phyloP scores from a whole-genome alignment of 2,113 vertebrate genomes.

The Passer montanus region DNA sequence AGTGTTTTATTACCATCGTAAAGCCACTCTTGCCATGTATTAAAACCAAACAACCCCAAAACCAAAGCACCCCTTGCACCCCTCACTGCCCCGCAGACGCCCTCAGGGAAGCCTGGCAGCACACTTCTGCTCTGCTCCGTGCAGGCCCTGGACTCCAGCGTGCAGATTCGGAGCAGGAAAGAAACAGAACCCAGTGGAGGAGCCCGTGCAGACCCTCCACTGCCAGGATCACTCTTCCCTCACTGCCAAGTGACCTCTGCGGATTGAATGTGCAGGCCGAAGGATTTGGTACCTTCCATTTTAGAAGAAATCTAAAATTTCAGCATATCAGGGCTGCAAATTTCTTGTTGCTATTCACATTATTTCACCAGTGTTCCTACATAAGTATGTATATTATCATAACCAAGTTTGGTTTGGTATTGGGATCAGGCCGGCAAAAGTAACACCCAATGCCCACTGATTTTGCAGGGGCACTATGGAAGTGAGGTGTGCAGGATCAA shows the following conservation, averaged over 20 bases:
- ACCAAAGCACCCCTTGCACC: not conserved
- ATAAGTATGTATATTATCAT: no score
- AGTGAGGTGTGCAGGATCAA: not conserved
- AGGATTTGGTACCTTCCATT: not conserved
- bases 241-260: fast-evolving
- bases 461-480: not conserved
- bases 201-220: not conserved
- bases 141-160: fast-evolving
- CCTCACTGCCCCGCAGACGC: not conserved
- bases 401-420: not conserved
- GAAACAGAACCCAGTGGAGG: not conserved
- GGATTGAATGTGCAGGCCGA: not conserved
- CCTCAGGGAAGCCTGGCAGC: not conserved
- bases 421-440: not conserved
- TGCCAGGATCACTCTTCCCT: not conserved
- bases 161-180: not conserved
- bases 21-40: not conserved
- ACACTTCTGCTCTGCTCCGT: not conserved
- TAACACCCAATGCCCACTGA: not conserved
- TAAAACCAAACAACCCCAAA: not conserved
- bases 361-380: not conserved
- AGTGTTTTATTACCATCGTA: not conserved
- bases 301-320: not conserved
- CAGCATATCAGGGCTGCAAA: not conserved
- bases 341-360: not conserved